Evolutionary conservation across 2,797 vertebrate species (phyloP).

Genomic region (Harpagifer antarcticus): DNA sequence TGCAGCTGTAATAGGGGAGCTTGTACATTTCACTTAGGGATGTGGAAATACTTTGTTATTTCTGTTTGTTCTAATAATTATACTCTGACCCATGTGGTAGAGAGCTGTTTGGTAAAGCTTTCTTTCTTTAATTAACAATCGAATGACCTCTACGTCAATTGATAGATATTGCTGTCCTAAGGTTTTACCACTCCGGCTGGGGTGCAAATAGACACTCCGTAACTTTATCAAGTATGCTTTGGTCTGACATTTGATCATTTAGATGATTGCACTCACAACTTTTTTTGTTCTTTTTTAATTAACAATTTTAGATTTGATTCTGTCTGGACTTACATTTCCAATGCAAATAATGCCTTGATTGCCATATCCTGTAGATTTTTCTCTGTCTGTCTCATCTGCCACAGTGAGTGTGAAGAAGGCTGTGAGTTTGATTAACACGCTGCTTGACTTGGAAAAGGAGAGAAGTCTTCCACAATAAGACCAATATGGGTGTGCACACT

Average conservation of each 20-base stretch:
- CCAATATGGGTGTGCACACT: constrained; percentile 42
- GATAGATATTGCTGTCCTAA: not conserved
- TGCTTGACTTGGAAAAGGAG: constrained; percentile 16
- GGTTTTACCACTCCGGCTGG: not conserved
- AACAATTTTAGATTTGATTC: not conserved
- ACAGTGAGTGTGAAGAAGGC: constrained; percentile 13
- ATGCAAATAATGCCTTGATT: not conserved
- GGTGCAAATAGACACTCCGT: too few relatives aligned
- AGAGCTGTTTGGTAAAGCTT: not conserved
- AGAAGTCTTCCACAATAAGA: constrained; percentile 7
- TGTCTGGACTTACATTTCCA: not conserved
- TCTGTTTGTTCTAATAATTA: too few relatives aligned
- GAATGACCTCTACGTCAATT: not conserved
- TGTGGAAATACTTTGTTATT: too few relatives aligned
- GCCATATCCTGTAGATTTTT: not conserved
- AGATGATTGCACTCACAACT: not conserved
- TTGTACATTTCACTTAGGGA: too few relatives aligned
- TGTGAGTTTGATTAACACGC: constrained; percentile 15
- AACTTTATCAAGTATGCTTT: not conserved
- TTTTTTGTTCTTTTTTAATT: not conserved
- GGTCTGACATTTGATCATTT: not conserved
- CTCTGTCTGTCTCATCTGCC: constrained; percentile 6
- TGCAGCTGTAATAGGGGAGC: too few relatives aligned
- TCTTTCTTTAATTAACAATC: not conserved
- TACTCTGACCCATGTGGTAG: not conserved